These are phyloP conservation scores for Eriosoma lanigerum DNA, from an alignment of 1,140 invertebrate species.

Conservation along the genomic window DNA sequence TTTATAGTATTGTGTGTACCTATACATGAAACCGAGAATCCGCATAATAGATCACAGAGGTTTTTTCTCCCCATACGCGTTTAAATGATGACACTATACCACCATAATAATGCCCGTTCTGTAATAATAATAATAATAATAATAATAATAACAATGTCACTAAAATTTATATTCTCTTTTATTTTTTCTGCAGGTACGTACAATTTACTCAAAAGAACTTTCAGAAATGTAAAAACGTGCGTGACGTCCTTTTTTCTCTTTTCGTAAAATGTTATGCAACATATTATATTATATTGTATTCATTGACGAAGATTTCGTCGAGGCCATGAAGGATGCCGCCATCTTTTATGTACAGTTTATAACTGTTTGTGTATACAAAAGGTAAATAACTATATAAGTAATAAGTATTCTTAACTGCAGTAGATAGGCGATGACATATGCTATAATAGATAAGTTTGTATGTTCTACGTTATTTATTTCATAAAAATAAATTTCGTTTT, in stretches of 20 bases:
- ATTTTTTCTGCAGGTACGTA: conserved; percentile 31
- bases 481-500: no score
- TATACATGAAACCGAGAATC: no score
- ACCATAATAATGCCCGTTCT: neutral
- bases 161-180: conserved; percentile 30
- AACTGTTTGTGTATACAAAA: neutral
- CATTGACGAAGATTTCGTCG: neutral
- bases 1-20: neutral
- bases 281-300: neutral
- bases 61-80: neutral
- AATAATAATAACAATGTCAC: neutral
- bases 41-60: neutral
- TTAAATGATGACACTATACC: neutral
- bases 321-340: neutral
- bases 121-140: conserved; percentile 9
- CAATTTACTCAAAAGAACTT: conserved; percentile 21
- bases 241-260: neutral
- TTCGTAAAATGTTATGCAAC: neutral
- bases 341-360: neutral
- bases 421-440: no score
- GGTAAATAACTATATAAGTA: neutral
- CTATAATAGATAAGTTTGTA: no score
- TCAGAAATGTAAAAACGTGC: neutral
- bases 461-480: no score
- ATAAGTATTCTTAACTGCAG: no score